Percentiles rank a stretch among this genome's conserved stretches.
These are phyloP conservation scores for Sesia apiformis DNA, from an alignment of 2,888 invertebrate species.

Conservation along the genomic window DNA sequence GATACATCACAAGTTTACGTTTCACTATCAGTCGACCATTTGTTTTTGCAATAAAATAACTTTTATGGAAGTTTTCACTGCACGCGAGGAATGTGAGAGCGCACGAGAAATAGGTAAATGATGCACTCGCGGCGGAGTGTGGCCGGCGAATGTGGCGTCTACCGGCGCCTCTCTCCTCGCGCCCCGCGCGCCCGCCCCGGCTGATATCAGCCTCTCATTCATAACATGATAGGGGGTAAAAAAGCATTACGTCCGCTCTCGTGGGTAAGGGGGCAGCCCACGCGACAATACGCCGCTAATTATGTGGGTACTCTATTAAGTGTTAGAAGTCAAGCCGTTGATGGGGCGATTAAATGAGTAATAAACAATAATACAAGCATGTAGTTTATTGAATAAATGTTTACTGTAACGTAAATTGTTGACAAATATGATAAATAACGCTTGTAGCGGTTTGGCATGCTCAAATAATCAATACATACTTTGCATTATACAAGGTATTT, in stretches of 20 bases:
- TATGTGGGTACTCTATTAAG: conserved; percentile 22
- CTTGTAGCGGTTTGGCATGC: too few species aligned
- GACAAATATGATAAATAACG: too few species aligned
- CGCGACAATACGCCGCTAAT: conserved; percentile 32
- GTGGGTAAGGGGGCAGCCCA: conserved; percentile 30
- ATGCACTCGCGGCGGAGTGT: conserved; percentile 22
- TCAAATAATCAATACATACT: too few species aligned
- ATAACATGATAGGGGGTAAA: conserved; percentile 58
- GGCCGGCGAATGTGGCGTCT: conserved; percentile 55
- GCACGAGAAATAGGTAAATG: conserved; percentile 6
- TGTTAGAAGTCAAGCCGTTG: background rate
- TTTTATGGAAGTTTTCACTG: conserved; percentile 57
- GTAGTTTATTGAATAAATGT: too few species aligned
- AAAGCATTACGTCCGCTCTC: conserved; percentile 24
- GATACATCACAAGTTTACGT: conserved; percentile 56
- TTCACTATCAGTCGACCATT: conserved; percentile 64
- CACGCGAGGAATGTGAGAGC: conserved; percentile 44
- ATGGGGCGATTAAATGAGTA: background rate
- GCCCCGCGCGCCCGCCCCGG: conserved; percentile 16
- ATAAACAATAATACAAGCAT: too few species aligned
- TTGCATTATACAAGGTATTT: too few species aligned
- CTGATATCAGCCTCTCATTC: conserved; percentile 46
- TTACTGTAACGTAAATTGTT: too few species aligned
- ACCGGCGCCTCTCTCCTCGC: conserved; percentile 17
- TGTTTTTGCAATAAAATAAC: conserved; percentile 49